Percentiles rank a stretch among this genome's conserved stretches.
These are phyloP conservation scores for Melanotaenia pygmaea DNA, from an alignment of 2,797 vertebrate genomes.

Conservation along the genomic window DNA sequence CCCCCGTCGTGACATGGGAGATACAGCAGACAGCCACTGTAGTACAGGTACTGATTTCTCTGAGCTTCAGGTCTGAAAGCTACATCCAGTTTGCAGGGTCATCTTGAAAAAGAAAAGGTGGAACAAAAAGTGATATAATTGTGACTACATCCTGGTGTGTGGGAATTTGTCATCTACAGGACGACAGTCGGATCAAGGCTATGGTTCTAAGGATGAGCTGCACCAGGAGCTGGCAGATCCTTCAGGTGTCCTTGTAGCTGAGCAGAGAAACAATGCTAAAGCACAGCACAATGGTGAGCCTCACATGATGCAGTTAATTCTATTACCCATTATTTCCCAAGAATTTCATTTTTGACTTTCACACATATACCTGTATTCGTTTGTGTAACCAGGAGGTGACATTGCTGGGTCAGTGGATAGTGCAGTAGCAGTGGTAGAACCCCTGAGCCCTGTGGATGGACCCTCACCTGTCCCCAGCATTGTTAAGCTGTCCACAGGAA, in stretches of 20 bases:
- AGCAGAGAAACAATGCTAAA: conserved; percentile 67
- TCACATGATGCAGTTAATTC: neutral
- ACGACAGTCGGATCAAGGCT: conserved; percentile 90
- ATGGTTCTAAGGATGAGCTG: conserved; percentile 92
- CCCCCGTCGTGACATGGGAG: conserved; percentile 83
- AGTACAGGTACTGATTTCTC: conserved; percentile 85
- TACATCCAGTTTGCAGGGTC: neutral
- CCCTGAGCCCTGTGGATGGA: conserved; percentile 72
- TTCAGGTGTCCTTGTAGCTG: conserved; percentile 52
- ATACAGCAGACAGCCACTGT: conserved; percentile 85
- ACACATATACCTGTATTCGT: neutral
- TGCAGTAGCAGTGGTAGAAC: conserved; percentile 75
- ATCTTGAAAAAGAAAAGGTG: neutral
- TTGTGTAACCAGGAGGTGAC: conserved; percentile 61
- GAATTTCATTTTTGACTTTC: neutral
- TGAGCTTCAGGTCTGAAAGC: conserved; percentile 10
- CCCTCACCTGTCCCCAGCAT: conserved; percentile 86
- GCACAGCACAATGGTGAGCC: conserved; percentile 71
- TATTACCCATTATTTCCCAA: neutral
- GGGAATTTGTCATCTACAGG: conserved; percentile 70
- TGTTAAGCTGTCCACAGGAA: conserved; percentile 89
- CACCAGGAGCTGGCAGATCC: conserved; percentile 81
- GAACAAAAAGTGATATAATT: neutral
- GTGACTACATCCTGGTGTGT: neutral
- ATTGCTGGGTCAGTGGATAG: conserved; percentile 78